Conservation (phyloP, 2,797 vertebrate genomes). For the Merluccius polli region DNA sequence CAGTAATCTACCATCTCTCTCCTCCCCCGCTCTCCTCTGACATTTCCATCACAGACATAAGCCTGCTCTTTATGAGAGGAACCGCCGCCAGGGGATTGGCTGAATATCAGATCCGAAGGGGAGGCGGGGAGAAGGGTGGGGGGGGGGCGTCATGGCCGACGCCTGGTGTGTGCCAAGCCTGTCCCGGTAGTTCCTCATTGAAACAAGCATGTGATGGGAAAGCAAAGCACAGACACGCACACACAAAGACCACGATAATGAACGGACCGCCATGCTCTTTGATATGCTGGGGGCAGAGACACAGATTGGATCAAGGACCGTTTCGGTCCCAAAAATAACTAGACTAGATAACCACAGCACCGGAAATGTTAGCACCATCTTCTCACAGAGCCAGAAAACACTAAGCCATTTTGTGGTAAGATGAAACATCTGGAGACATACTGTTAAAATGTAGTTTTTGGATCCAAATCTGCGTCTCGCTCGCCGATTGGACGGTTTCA, state of each 20-base stretch:
- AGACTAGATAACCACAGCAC: neutral
- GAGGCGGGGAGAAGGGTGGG: constrained; percentile 43
- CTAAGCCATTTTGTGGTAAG: neutral
- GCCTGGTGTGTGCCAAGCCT: constrained; percentile 36
- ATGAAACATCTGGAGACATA: neutral
- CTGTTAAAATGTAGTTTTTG: neutral
- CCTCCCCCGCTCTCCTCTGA: constrained; percentile 8
- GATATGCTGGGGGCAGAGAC: constrained; percentile 11
- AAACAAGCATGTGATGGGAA: constrained; percentile 1
- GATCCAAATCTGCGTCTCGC: neutral
- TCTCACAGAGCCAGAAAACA: neutral
- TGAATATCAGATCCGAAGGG: constrained; percentile 52
- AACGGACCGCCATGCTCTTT: constrained; percentile 32
- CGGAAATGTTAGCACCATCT: neutral
- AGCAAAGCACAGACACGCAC: constrained; percentile 29
- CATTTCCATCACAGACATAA: constrained; percentile 51
- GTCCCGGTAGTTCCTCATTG: constrained; percentile 35
- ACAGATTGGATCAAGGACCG: neutral
- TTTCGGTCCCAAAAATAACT: neutral
- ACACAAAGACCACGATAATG: constrained; percentile 24
- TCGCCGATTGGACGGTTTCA: neutral
- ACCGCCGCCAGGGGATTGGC: constrained; percentile 56
- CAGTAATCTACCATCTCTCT: constrained; percentile 66
- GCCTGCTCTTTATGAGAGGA: constrained; percentile 58
- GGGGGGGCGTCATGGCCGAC: constrained; percentile 36